Conservation (phyloP, 2,113 vertebrate genomes). For the Mustela nigripes region DNA sequence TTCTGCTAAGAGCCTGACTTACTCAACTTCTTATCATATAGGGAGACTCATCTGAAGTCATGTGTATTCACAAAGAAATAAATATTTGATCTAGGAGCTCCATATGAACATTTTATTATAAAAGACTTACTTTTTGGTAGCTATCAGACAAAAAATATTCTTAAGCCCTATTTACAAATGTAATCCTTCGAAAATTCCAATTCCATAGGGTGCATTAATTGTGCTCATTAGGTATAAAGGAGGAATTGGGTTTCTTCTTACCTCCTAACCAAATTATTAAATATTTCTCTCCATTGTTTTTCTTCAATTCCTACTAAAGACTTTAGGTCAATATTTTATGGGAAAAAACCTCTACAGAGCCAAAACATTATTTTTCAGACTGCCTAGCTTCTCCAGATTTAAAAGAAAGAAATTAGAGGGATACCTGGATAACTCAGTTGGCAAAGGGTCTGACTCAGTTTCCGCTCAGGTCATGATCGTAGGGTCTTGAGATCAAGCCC, state of each 20-base stretch:
- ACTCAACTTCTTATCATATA: not conserved
- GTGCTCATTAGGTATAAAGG: not conserved
- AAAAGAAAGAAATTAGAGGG: not conserved
- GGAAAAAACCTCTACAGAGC: not conserved
- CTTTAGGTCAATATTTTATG: not conserved
- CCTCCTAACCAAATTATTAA: not conserved
- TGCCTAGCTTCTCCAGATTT: not conserved
- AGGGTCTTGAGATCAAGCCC: not conserved
- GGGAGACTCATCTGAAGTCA: not conserved
- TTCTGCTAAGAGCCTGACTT: not conserved
- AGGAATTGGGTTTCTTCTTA: not conserved
- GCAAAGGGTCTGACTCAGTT: not conserved
- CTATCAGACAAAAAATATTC: conserved; percentile 24
- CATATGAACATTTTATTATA: not conserved
- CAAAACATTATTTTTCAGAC: not conserved
- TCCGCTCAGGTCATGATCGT: not conserved
- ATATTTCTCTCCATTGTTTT: conserved; percentile 23
- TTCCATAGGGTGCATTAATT: not conserved
- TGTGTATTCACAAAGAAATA: not conserved
- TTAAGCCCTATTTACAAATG: not conserved
- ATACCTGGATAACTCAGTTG: not conserved
- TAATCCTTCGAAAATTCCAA: not conserved
- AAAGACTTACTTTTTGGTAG: not conserved
- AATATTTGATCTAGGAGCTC: not conserved
- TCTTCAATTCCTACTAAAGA: not conserved